Evolutionary conservation across 1,140 invertebrate genomes (phyloP).

Genomic region (Rhyzopertha dominica): DNA sequence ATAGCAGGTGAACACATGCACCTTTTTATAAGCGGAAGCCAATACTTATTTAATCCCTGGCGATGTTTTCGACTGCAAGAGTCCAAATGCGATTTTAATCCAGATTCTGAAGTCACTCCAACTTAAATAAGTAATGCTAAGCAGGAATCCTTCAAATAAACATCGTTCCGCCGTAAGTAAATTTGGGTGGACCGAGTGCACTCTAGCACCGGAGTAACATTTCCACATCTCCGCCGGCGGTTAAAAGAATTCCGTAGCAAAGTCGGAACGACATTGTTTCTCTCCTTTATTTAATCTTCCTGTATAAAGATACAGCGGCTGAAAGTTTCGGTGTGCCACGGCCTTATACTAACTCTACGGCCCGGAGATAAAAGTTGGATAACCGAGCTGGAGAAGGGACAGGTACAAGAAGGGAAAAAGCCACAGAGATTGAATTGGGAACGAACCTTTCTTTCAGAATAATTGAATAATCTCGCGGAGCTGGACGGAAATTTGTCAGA

Average conservation of each 20-base stretch:
- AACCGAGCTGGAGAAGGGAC: constrained; percentile 20
- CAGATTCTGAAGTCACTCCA: too few species aligned
- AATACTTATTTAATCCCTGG: too few species aligned
- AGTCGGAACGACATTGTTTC: constrained; percentile 24
- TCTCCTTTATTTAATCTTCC: constrained; percentile 22
- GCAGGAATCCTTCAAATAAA: too few species aligned
- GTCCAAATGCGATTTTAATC: too few species aligned
- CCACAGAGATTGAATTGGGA: constrained; percentile 25
- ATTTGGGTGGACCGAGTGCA: too few species aligned
- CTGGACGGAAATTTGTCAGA: constrained; percentile 15
- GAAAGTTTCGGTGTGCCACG: constrained; percentile 16
- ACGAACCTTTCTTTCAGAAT: constrained; percentile 25
- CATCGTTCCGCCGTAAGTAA: too few species aligned
- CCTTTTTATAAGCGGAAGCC: too few species aligned
- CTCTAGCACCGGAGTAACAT: constrained; percentile 15
- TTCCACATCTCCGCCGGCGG: constrained; percentile 12
- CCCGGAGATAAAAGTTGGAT: constrained; percentile 24
- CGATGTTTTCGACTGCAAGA: too few species aligned
- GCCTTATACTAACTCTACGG: constrained; percentile 13
- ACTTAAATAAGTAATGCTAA: too few species aligned
- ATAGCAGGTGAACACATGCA: too few species aligned
- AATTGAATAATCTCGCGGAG: constrained; percentile 28
- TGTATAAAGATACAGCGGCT: constrained; percentile 18
- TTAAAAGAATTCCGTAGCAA: constrained; percentile 20
- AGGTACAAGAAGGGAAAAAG: constrained; percentile 21